Percentiles rank a stretch among this genome's conserved stretches.
Conservation (phyloP, 1,140 invertebrate species). For the Solen grandis region DNA sequence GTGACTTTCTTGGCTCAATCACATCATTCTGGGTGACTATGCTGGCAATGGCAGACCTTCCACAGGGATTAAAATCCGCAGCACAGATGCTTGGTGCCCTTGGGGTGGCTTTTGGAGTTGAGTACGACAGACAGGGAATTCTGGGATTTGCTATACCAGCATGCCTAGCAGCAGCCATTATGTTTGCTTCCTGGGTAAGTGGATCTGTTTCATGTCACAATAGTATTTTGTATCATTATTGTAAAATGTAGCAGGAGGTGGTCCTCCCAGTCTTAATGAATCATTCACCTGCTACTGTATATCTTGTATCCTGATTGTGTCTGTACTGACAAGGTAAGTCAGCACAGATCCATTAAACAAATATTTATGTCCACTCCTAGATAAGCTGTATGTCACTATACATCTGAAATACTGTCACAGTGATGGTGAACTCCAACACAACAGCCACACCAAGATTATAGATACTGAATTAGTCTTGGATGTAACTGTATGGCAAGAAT, state of each 20-base stretch:
- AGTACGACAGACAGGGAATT: conserved; percentile 90
- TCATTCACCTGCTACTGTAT: neutral
- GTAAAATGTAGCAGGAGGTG: neutral
- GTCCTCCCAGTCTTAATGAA: neutral
- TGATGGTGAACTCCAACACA: no score
- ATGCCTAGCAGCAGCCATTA: conserved; percentile 85
- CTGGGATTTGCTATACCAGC: conserved; percentile 90
- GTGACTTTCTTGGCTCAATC: conserved; percentile 93
- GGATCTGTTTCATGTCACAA: neutral
- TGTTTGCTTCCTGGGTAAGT: conserved; percentile 81
- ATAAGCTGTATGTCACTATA: neutral
- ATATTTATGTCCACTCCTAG: neutral
- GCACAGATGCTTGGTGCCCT: conserved; percentile 91
- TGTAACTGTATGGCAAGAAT: no score
- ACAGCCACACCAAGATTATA: no score
- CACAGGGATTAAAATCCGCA: conserved; percentile 84
- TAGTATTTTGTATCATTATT: neutral
- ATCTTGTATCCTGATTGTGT: neutral
- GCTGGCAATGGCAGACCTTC: conserved; percentile 90
- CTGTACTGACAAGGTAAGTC: neutral
- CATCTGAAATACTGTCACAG: no score
- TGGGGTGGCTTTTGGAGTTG: conserved; percentile 89
- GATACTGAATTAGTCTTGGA: no score
- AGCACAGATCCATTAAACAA: neutral
- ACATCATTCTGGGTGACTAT: conserved; percentile 94